These are phyloP conservation scores for Scatophagus argus DNA, from an alignment of 2,113 vertebrate genomes.

Conservation along the genomic window DNA sequence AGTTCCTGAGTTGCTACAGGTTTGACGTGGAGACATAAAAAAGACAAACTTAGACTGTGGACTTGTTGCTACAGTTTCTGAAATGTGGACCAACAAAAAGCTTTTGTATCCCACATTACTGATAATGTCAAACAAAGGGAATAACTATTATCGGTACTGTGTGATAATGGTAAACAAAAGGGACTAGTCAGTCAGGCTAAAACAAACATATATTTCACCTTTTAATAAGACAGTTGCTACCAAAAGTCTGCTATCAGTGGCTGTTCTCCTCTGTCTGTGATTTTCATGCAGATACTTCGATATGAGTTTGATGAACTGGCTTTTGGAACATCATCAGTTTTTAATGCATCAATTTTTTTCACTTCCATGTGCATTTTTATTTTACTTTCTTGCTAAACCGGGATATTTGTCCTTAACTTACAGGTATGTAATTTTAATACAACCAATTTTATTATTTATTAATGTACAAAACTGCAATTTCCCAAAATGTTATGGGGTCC, in stretches of 20 bases:
- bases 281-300: conserved; percentile 12
- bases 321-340: conserved; percentile 60
- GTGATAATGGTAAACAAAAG: conserved; percentile 13
- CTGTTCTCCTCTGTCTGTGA: background rate
- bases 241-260: background rate
- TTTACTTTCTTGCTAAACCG: conserved; percentile 63
- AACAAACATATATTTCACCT: conserved; percentile 25
- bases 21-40: background rate
- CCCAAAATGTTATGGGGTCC: too few species aligned
- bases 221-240: background rate
- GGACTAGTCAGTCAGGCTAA: background rate
- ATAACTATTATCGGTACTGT: background rate
- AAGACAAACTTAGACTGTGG: background rate
- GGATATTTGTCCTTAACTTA: conserved; percentile 57
- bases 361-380: conserved; percentile 74
- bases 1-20: background rate
- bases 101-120: background rate
- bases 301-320: conserved; percentile 53
- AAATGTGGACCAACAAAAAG: conserved; percentile 36
- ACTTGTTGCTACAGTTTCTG: conserved; percentile 37
- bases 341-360: conserved; percentile 69
- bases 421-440: conserved; percentile 73
- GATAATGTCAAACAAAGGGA: conserved; percentile 14
- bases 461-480: background rate
- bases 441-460: too few species aligned